Evolutionary conservation across 2,113 vertebrate genomes (phyloP).

Genomic region (Anser cygnoides): DNA sequence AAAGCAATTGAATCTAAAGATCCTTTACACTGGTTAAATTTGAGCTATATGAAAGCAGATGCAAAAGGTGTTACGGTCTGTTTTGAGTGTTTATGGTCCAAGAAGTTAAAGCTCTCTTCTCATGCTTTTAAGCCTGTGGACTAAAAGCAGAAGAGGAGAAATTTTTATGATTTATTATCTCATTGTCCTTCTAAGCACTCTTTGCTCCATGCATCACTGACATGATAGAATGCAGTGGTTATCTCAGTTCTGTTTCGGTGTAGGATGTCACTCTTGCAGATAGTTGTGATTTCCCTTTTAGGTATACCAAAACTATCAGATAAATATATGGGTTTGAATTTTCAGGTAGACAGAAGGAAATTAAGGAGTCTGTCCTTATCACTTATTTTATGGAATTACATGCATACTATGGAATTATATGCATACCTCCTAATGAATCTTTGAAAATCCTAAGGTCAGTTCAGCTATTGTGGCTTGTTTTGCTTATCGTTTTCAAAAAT

Average conservation of each 20-base stretch:
- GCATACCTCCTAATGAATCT: neutral
- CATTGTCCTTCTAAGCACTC: slow-evolving; percentile 30
- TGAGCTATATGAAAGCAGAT: neutral
- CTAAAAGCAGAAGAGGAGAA: neutral
- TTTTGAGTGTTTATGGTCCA: neutral
- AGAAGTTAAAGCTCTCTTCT: slow-evolving; percentile 7
- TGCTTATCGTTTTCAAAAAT: neutral
- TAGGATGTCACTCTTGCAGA: neutral
- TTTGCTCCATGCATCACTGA: neutral
- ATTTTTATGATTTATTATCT: slow-evolving; percentile 20
- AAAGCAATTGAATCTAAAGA: neutral
- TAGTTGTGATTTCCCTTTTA: neutral
- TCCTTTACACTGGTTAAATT: neutral
- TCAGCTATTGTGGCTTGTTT: neutral
- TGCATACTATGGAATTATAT: neutral
- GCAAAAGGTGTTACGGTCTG: too few species aligned
- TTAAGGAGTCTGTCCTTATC: neutral
- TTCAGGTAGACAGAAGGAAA: neutral
- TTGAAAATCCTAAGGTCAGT: neutral
- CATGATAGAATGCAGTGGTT: neutral
- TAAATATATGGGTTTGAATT: neutral
- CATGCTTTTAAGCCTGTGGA: neutral
- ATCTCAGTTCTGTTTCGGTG: neutral
- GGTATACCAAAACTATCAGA: neutral
- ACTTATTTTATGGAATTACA: neutral